These are phyloP conservation scores for Spodoptera frugiperda DNA, from an alignment of 1,140 invertebrate species.

Conservation along the genomic window DNA sequence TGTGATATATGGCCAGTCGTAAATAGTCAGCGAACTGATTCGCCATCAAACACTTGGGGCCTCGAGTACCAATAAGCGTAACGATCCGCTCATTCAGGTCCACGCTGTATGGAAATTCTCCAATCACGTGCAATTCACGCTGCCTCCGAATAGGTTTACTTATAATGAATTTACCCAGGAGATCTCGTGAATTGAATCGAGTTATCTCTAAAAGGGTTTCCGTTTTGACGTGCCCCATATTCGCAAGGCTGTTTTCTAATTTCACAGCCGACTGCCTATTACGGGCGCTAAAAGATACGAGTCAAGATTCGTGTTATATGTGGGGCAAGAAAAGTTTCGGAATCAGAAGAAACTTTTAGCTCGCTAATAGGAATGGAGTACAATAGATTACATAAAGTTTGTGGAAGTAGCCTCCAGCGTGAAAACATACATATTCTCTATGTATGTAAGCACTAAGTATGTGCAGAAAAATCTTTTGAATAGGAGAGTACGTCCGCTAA, in stretches of 20 bases:
- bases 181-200: constrained; percentile 51
- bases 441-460: constrained; percentile 1
- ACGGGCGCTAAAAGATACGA: constrained; percentile 49
- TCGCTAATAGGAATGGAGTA: constrained; percentile 32
- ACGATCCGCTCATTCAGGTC: not conserved
- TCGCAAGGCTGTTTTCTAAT: constrained; percentile 58
- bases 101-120: constrained; percentile 36
- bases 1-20: constrained; percentile 65
- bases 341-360: constrained; percentile 30
- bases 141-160: constrained; percentile 45
- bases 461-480: constrained; percentile 40
- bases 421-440: constrained; percentile 17
- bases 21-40: constrained; percentile 51
- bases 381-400: constrained; percentile 30
- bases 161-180: constrained; percentile 49
- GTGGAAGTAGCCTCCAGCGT: not conserved
- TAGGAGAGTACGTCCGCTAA: constrained; percentile 52
- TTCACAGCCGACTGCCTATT: constrained; percentile 54
- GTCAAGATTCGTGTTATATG: constrained; percentile 34
- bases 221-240: constrained; percentile 50
- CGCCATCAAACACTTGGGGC: constrained; percentile 56
- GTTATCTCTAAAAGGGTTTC: constrained; percentile 52
- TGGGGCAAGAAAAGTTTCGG: constrained; percentile 24
- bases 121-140: constrained; percentile 22
- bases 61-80: not conserved